A percentile compares a stretch with the other conserved stretches of the same genome.
Evolutionary conservation across 2,113 vertebrate species (phyloP).

Genomic region (Cettia cetti): DNA sequence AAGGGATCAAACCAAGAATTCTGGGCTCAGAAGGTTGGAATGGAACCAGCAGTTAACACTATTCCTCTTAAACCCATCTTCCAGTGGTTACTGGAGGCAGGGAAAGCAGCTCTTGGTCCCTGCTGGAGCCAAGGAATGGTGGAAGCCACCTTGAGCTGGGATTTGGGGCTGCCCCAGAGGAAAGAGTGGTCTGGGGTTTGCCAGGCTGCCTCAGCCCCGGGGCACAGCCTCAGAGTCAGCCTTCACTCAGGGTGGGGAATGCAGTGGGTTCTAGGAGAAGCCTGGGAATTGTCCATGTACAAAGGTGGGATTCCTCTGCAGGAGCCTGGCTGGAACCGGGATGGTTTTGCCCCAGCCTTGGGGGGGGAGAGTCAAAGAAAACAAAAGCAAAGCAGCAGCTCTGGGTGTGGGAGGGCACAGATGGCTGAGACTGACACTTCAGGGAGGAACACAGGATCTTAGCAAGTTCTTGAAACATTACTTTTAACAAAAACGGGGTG

Average conservation of each 20-base stretch:
- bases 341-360: neutral
- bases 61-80: neutral
- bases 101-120: neutral
- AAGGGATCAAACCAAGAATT: neutral
- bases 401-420: constrained; percentile 9
- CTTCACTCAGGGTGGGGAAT: neutral
- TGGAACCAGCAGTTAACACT: neutral
- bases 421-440: constrained; percentile 40
- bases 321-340: neutral
- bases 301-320: rapidly evolving
- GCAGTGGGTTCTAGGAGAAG: neutral
- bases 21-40: rapidly evolving
- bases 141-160: neutral
- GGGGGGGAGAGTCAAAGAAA: neutral
- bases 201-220: neutral
- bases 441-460: neutral
- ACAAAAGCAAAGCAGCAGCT: neutral
- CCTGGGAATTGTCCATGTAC: rapidly evolving
- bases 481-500: neutral
- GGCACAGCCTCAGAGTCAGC: no score
- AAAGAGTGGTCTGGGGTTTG: neutral
- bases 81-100: neutral
- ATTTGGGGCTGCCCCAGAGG: neutral
- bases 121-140: neutral
- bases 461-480: neutral